These are phyloP conservation scores for Sibirionetta formosa DNA, from an alignment of 2,797 vertebrate genomes.

Conservation along the genomic window DNA sequence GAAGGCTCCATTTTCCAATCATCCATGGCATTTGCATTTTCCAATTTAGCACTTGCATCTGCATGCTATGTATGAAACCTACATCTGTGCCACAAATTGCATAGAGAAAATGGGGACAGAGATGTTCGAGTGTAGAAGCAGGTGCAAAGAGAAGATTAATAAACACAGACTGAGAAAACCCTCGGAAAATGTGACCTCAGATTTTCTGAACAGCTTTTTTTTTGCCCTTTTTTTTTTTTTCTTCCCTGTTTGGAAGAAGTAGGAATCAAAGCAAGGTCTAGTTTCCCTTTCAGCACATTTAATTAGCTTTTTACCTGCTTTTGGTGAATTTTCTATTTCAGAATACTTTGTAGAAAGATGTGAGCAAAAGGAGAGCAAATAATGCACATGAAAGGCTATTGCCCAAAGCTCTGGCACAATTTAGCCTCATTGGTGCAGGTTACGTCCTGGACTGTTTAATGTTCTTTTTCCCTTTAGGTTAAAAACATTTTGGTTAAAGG, in stretches of 20 bases:
- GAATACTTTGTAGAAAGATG: neutral
- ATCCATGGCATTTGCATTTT: slow-evolving; percentile 2
- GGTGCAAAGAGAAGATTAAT: slow-evolving; percentile 49
- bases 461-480: neutral
- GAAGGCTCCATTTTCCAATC: neutral
- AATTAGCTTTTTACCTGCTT: neutral
- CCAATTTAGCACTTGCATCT: slow-evolving; percentile 38
- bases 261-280: neutral
- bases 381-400: neutral
- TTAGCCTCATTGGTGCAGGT: neutral
- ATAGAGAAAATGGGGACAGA: slow-evolving; percentile 5
- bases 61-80: slow-evolving; percentile 10
- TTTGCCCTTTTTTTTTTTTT: neutral
- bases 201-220: neutral
- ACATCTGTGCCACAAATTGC: slow-evolving; percentile 50
- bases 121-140: slow-evolving; percentile 35
- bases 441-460: neutral
- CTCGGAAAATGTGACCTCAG: neutral
- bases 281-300: neutral
- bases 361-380: neutral
- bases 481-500: slow-evolving; percentile 33
- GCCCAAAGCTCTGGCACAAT: neutral
- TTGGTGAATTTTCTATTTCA: neutral
- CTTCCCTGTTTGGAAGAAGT: neutral
- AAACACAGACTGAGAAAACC: neutral